A percentile compares a stretch with the other conserved stretches of the same genome.
Evolutionary conservation across 1,140 invertebrate genomes (phyloP).

Genomic region (Hydropsyche tenuis): DNA sequence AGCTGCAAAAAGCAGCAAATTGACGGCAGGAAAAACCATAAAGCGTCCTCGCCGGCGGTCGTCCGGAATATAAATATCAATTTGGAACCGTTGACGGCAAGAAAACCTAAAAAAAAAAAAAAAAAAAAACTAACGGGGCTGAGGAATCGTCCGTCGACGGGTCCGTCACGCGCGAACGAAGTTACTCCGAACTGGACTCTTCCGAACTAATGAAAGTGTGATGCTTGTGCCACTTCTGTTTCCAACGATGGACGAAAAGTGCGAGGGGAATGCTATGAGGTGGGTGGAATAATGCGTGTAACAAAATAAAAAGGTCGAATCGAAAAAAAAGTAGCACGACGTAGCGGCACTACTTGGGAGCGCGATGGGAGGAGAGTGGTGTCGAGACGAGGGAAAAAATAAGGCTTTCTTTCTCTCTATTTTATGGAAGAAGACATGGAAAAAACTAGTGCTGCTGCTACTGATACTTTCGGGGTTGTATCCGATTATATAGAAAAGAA

Average conservation of each 20-base stretch:
- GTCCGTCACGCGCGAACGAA: constrained; percentile 4
- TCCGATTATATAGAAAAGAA: background rate
- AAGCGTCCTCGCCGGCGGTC: constrained; percentile 19
- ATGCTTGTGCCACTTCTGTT: background rate
- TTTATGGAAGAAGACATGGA: no score
- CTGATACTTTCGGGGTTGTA: background rate
- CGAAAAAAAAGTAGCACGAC: background rate
- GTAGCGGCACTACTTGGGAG: background rate
- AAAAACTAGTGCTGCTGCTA: no score
- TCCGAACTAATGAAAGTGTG: constrained; percentile 10
- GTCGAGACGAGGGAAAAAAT: constrained; percentile 5
- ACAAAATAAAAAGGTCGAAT: constrained; percentile 13
- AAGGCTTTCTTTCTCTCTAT: background rate
- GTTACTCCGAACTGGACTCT: background rate
- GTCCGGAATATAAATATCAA: constrained; percentile 34
- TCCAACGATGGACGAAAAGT: no score
- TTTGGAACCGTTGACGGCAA: background rate
- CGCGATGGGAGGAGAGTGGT: background rate
- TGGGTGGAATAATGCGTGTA: constrained; percentile 5
- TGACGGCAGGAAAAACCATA: constrained; percentile 4
- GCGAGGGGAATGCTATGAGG: background rate
- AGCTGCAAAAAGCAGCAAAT: constrained; percentile 9
- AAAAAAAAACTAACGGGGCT: background rate
- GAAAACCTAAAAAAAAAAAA: background rate
- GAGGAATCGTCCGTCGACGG: background rate